phyloP scores from a whole-genome alignment of 2,888 invertebrate species.

The Coelinius sp. region DNA sequence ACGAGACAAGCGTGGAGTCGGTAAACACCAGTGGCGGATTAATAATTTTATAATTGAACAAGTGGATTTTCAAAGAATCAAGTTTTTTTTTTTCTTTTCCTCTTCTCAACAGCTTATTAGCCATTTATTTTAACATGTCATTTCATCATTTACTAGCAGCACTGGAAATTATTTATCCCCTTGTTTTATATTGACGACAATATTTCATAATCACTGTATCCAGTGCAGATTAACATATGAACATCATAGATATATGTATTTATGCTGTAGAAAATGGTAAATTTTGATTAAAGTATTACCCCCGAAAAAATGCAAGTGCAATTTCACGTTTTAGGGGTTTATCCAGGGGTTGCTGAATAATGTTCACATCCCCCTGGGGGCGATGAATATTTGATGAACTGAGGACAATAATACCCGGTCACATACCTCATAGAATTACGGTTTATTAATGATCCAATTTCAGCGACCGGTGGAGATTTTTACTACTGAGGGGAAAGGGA shows the following conservation, averaged over 20 bases:
- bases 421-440: background rate
- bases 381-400: slow-evolving; percentile 17
- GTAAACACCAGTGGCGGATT: slow-evolving; percentile 31
- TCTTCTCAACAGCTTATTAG: slow-evolving; percentile 13
- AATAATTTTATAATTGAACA: slow-evolving; percentile 30
- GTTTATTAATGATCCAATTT: slow-evolving; percentile 26
- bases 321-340: background rate
- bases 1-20: background rate
- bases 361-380: background rate
- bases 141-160: slow-evolving; percentile 13
- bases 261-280: slow-evolving; percentile 8
- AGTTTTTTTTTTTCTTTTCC: slow-evolving; percentile 18
- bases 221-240: background rate
- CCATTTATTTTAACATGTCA: slow-evolving; percentile 18
- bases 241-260: slow-evolving; percentile 17
- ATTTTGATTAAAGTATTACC: slow-evolving; percentile 26
- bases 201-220: slow-evolving; percentile 36
- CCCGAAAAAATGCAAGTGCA: background rate
- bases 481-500: background rate
- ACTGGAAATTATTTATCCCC: slow-evolving; percentile 30
- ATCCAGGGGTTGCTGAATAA: background rate
- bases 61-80: slow-evolving; percentile 1
- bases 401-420: slow-evolving; percentile 6
- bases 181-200: slow-evolving; percentile 31
- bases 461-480: background rate